Evolutionary conservation across 2,113 vertebrate genomes (phyloP).

Genomic region (Sebastes schlegelii): DNA sequence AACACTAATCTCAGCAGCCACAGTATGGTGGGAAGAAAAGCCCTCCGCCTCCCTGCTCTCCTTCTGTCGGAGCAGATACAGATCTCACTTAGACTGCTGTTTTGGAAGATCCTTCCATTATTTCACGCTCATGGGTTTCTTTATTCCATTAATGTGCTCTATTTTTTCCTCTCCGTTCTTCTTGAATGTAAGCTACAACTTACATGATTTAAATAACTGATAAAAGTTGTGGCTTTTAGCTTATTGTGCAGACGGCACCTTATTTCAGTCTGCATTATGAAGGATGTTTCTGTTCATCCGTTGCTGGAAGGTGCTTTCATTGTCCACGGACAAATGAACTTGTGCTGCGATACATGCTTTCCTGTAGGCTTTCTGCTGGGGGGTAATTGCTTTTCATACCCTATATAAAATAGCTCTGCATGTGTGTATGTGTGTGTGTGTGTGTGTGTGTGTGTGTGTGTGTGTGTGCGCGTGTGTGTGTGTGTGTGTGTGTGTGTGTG

Average conservation of each 20-base stretch:
- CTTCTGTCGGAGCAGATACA: conserved; percentile 49
- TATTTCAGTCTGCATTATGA: background rate
- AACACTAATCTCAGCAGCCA: conserved; percentile 46
- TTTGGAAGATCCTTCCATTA: conserved; percentile 53
- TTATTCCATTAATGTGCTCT: conserved; percentile 49
- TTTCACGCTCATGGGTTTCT: conserved; percentile 53
- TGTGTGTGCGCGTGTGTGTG: background rate
- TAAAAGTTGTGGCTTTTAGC: conserved; percentile 20
- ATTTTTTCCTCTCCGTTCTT: conserved; percentile 16
- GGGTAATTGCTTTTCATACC: conserved; percentile 52
- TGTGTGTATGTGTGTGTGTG: conserved; percentile 8
- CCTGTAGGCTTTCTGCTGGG: conserved; percentile 23
- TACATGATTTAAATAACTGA: conserved; percentile 55
- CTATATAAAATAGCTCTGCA: conserved; percentile 36
- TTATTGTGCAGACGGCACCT: conserved; percentile 6
- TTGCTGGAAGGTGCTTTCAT: conserved; percentile 7
- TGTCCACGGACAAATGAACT: conserved; percentile 18
- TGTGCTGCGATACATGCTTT: background rate
- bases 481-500: conserved; percentile 10
- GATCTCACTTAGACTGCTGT: conserved; percentile 62
- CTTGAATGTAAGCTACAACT: conserved; percentile 17
- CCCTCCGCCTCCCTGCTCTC: conserved; percentile 8
- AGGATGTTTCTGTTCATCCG: conserved; percentile 12
- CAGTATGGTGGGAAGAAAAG: conserved; percentile 41
- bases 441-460: background rate